Evolutionary conservation across 53 echinoderm and acorn worm species (phyloP), one percentile per base, ranked within the genome.

Genomic region (Luidia sarsii): DNA sequence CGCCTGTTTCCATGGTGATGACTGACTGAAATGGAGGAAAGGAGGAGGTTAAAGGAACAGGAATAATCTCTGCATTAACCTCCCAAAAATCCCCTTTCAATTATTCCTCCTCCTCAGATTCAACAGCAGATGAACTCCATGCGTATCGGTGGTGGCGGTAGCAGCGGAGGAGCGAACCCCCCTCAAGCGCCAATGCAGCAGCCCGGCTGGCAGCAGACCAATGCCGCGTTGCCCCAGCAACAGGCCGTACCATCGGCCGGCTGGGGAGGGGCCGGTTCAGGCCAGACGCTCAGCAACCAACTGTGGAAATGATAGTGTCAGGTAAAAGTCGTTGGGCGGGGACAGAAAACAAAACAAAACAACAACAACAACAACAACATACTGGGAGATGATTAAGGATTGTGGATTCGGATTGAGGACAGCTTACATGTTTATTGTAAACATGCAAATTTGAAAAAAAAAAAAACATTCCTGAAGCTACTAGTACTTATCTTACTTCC

Each of bases 61-160:
- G 5, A 65, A 7, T 65, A 65, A 65, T 65, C 28, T 11, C 8
- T 4, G 32, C 21, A 11, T 14, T 48, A 14, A 14, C 11, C 18
- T 18, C 11, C 13, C 49, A 48, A 48, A 14, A 14, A 14, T 48
- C 18, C 11, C 49, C 18, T 48, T 18, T 14, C 13, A n/a, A 60
- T 60, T 15, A 16, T 22, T 60, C 11, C 11, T 21, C 2, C 18
- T 24, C 28, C n/a, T 16, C 36, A 88, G 88, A 82, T 88, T 16
- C 88, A 88, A 39, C 88, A 88, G 64, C 88, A 88, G 57, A 82
- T 88, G 82, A 82, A 50, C 33, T 70, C 64, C 15, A 45, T 88
- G 50, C 82, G 82, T 48, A 57, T 88, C 4, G 75, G 69, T 32
- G 24, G 57, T 57, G 53, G 59, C 38, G 35, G 39, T n/a, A 45